Base-by-base conservation (phyloP, 2,113 vertebrate species). In the Poeciliopsis occidentalis region DNA sequence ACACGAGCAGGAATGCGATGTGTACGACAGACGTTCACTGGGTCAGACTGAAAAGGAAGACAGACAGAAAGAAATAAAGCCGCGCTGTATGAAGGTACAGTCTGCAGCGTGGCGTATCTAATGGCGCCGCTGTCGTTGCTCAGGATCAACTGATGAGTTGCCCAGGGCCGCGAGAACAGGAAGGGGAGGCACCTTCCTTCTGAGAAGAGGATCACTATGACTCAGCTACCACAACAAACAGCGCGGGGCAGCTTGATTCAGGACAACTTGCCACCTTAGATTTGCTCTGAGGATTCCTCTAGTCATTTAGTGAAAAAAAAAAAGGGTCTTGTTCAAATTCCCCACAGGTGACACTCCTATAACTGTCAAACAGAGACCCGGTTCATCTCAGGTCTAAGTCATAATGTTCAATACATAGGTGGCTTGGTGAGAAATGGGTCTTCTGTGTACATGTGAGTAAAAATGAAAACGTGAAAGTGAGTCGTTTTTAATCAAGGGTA, bases 261-360 rank as follows among this genome's bases (percentile, higher is more conserved):
- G 54, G 69, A 78, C 69, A 72, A 75, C 24, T 69, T 73, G 12
- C 12, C 70, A 69, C 51, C 44, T 69, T 27, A 73, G 69, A 64
- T 27, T 57, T 71, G 72, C 32, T 66, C 83, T 3, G 31, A 51
- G 70, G 81, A 84, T 68, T 54, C 73, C 74, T 77, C 24, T 71
- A 91, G 87, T 91, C 89, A 92, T 91, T 84, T 85, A 79, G 78
- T 73, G 54, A 66, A 76, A 29, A 29, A 29, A 29, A 29, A 29
- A 80, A 67, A 64, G 82, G 85, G 79, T 84, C 73, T 78, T 1
- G 76, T 8, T 83, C 69, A 85, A 91, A 93, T 87, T 87, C 89
- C 91, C 89, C 91, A 3, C 30, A 2, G 19, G 76, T 79, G 80
- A 73, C 81, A 80, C 88, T 82, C 88, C 84, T 22, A n/a, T 88